These are phyloP conservation scores for Amiota minor DNA, from an alignment of 2,888 invertebrate genomes.

Conservation along the genomic window DNA sequence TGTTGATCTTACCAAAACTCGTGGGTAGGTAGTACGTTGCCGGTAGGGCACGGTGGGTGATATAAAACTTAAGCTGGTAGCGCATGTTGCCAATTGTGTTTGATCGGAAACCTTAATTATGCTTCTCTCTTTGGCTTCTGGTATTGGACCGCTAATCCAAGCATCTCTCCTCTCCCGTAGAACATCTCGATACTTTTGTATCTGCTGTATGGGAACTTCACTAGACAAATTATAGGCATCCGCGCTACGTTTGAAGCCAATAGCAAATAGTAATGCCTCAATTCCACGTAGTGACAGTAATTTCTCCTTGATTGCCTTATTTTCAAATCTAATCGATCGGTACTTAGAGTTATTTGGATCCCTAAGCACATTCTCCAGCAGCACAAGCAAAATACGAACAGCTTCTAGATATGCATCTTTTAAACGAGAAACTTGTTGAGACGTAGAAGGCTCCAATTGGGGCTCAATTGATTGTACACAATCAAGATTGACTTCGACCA, in stretches of 20 bases:
- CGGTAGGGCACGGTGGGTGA: slow-evolving; percentile 63
- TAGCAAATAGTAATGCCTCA: slow-evolving; percentile 64
- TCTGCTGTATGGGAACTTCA: slow-evolving; percentile 63
- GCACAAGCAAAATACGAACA: slow-evolving; percentile 68
- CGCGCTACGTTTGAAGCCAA: slow-evolving; percentile 64
- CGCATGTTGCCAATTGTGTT: too few relatives aligned
- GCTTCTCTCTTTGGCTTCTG: background rate
- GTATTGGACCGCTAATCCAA: slow-evolving; percentile 52
- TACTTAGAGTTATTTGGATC: slow-evolving; percentile 71
- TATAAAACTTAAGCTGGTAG: slow-evolving; percentile 45
- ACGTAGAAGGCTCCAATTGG: slow-evolving; percentile 25
- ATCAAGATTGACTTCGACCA: slow-evolving; percentile 60
- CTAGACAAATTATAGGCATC: slow-evolving; percentile 60
- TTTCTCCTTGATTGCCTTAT: slow-evolving; percentile 71
- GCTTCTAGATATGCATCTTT: slow-evolving; percentile 68
- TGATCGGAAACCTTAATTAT: too few relatives aligned
- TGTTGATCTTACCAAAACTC: slow-evolving; percentile 73
- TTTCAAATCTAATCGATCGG: slow-evolving; percentile 70
- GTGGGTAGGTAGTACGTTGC: slow-evolving; percentile 71
- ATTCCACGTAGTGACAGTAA: slow-evolving; percentile 66
- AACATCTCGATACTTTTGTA: slow-evolving; percentile 69
- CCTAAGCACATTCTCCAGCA: slow-evolving; percentile 71
- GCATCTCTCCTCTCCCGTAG: slow-evolving; percentile 59
- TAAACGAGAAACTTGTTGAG: slow-evolving; percentile 55
- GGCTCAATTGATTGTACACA: slow-evolving; percentile 60